phyloP scores from a whole-genome alignment of 2,888 invertebrate genomes.

The Polyommatus icarus region DNA sequence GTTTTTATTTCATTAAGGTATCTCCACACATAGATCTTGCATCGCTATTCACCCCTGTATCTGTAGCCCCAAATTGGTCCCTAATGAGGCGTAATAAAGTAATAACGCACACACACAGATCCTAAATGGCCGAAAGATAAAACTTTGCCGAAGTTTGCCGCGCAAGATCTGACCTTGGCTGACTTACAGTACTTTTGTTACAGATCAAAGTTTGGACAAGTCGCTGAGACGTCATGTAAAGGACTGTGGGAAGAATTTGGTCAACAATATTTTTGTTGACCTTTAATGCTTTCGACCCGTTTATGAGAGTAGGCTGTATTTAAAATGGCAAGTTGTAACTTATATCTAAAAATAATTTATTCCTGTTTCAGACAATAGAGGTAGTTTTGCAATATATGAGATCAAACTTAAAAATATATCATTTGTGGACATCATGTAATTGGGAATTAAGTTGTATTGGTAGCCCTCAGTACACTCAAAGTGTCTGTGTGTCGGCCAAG shows the following conservation, averaged over 20 bases:
- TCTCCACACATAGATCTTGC: not conserved
- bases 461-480: not conserved
- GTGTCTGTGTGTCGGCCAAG: not conserved
- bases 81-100: conserved; percentile 15
- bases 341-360: too few relatives aligned
- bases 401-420: too few relatives aligned
- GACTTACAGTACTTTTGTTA: conserved; percentile 22
- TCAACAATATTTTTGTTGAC: not conserved
- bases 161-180: conserved; percentile 12
- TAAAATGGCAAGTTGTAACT: too few relatives aligned
- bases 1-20: not conserved
- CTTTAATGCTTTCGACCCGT: not conserved
- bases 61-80: conserved; percentile 4
- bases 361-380: not conserved
- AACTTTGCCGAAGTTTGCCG: not conserved
- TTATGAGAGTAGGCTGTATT: not conserved
- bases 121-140: conserved; percentile 10
- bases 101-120: conserved; percentile 12
- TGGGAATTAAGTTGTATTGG: not conserved
- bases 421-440: not conserved
- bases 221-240: not conserved
- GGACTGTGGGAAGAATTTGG: not conserved
- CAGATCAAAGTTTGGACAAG: not conserved
- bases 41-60: conserved; percentile 12
- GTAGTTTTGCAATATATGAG: too few relatives aligned